Conservation (phyloP, 2,113 vertebrate genomes). For the Petaurus breviceps region DNA sequence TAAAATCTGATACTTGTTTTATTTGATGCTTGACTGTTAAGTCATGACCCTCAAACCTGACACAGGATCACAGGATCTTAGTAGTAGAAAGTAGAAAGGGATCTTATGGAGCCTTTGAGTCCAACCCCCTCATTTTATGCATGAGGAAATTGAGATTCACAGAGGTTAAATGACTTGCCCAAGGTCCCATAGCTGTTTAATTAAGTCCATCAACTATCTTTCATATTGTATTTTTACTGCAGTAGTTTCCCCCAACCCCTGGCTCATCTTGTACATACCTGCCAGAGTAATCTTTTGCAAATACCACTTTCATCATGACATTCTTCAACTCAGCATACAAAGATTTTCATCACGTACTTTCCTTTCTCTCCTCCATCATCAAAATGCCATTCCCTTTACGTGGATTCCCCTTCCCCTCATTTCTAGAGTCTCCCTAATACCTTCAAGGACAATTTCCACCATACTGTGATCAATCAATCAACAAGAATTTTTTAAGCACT, state of each 20-base stretch:
- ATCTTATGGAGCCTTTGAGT: neutral
- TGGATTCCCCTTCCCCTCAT: neutral
- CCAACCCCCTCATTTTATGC: neutral
- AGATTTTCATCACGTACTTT: neutral
- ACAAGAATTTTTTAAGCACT: neutral
- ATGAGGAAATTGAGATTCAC: neutral
- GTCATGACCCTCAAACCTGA: neutral
- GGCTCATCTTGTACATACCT: neutral
- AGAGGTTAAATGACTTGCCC: neutral
- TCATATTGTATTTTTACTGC: neutral
- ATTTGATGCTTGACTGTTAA: neutral
- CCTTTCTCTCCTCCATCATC: constrained; percentile 6
- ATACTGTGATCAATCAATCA: neutral
- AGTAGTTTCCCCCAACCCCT: neutral
- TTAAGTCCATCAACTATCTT: neutral
- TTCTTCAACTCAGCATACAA: constrained; percentile 28
- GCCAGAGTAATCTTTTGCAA: neutral
- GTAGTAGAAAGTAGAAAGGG: neutral
- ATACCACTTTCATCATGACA: constrained; percentile 3
- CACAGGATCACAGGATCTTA: neutral
- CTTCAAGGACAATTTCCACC: neutral
- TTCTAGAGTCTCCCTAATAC: neutral
- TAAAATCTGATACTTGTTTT: neutral
- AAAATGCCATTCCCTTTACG: neutral
- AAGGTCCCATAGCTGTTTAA: neutral